Base-by-base conservation (phyloP, 2,113 vertebrate genomes). In the Delphinus delphis region DNA sequence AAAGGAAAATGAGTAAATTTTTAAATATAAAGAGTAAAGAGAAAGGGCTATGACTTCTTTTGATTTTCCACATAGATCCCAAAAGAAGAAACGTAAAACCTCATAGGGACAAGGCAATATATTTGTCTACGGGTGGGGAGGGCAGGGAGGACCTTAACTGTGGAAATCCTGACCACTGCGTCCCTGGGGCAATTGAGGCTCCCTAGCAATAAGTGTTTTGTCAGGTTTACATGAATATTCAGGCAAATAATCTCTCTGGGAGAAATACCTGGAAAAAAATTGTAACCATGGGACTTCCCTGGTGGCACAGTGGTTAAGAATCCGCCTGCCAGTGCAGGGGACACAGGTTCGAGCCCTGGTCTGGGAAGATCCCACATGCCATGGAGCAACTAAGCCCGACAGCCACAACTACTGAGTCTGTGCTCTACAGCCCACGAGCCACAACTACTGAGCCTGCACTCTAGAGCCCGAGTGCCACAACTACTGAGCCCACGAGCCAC, bases 51-150 rank as follows among this genome's bases (percentile, higher is more conserved):
- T 2, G 55, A 20, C 18, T 47, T 36, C 53, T 31, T 68, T 13
- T 25, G 20, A 38, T 65, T 65, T 68, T 80, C 60, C 8, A 53
- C 33, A 58, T 0, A 33, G 87, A 73, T 55, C 68, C 50, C 68
- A 0, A n/a, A n/a, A 76, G 33, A n/a, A 76, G 33, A 67, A 31
- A 33, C 58, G 44, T 7, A 47, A 81, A 83, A 9, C 47, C 21
- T 33, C 38, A 5, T 0, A 10, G 44, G 26, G 31, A 58, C 25
- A 67, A 36, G 74, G 50, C 44, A 36, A 28, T 10, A 14, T 14
- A 1, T 25, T 1, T 79, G 33, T 70, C 50, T 0, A 0, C 6
- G 12, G 13, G 7, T 1, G 0, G n/a, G 31, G 10, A 26, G 18
- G 18, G 17, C 6, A 33, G 0, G 21, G 77, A 58, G 50, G 77